Evolutionary conservation across 2,797 vertebrate genomes (phyloP).

Genomic region (Myripristis murdjan): DNA sequence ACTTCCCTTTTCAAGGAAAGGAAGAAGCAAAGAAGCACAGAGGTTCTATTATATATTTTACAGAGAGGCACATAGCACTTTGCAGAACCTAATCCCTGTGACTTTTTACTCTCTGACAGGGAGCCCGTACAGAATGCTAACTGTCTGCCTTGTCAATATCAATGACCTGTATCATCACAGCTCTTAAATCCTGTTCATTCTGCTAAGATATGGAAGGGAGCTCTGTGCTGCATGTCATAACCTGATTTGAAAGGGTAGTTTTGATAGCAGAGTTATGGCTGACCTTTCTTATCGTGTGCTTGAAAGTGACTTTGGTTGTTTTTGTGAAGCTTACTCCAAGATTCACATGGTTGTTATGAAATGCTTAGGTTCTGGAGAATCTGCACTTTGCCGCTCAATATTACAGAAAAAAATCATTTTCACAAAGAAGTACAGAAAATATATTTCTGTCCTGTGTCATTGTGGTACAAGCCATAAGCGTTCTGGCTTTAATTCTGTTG

Average conservation of each 20-base stretch:
- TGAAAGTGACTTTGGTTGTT: conserved; percentile 33
- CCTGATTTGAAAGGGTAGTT: conserved; percentile 46
- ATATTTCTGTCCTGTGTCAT: background rate
- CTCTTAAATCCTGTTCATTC: conserved; percentile 48
- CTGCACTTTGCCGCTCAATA: background rate
- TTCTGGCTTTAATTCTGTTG: too few relatives aligned
- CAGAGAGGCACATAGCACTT: conserved; percentile 4
- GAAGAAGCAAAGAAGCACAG: too few relatives aligned
- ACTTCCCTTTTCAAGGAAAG: conserved; percentile 21
- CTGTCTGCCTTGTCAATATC: conserved; percentile 37
- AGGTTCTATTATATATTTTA: too few relatives aligned
- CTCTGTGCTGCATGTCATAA: conserved; percentile 26
- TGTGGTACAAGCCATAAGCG: too few relatives aligned
- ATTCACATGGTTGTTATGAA: conserved; percentile 32
- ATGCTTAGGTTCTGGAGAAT: background rate
- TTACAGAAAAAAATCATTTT: background rate
- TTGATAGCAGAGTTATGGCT: conserved; percentile 46
- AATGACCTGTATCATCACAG: conserved; percentile 47
- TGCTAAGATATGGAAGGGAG: conserved; percentile 13
- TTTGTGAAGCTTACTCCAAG: conserved; percentile 15
- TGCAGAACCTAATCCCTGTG: conserved; percentile 6
- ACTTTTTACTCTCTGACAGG: conserved; percentile 35
- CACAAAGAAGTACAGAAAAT: background rate
- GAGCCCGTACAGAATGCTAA: conserved; percentile 38
- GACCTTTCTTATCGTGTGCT: conserved; percentile 51